phyloP scores from a whole-genome alignment of 2,113 vertebrate genomes.

The Morone saxatilis region DNA sequence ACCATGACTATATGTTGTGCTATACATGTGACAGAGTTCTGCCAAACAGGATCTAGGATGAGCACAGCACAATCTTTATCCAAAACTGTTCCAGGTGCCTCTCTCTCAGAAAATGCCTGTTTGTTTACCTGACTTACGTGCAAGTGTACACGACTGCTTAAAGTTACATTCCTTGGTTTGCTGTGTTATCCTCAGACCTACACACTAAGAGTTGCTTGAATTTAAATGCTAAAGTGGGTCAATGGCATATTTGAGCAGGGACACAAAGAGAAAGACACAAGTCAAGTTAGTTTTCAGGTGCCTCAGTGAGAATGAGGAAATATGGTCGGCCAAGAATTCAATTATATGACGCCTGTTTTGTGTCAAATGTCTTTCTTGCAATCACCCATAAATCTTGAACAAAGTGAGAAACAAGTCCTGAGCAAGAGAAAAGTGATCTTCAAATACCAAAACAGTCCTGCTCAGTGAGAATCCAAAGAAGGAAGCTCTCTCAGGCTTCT shows the following conservation, averaged over 20 bases:
- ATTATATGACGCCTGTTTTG: constrained; percentile 23
- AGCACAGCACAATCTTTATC: constrained; percentile 2
- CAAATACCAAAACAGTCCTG: constrained; percentile 17
- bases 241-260: neutral
- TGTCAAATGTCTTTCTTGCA: constrained; percentile 19
- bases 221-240: constrained; percentile 9
- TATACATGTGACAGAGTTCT: neutral
- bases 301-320: neutral
- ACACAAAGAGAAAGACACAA: neutral
- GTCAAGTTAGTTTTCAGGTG: neutral
- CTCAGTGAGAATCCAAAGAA: constrained; percentile 27
- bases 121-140: constrained; percentile 46
- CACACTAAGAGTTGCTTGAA: neutral
- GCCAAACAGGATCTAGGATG: constrained; percentile 18
- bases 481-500: constrained; percentile 46
- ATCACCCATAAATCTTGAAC: constrained; percentile 1
- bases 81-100: neutral
- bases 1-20: neutral
- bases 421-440: neutral
- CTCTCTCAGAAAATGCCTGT: constrained; percentile 24
- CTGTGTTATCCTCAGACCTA: constrained; percentile 20
- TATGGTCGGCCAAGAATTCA: neutral
- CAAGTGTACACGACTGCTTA: constrained; percentile 18
- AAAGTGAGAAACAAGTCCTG: constrained; percentile 4
- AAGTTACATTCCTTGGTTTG: constrained; percentile 47